Conservation (phyloP, 1,140 invertebrate species). For the Scaptomyza graminum region DNA sequence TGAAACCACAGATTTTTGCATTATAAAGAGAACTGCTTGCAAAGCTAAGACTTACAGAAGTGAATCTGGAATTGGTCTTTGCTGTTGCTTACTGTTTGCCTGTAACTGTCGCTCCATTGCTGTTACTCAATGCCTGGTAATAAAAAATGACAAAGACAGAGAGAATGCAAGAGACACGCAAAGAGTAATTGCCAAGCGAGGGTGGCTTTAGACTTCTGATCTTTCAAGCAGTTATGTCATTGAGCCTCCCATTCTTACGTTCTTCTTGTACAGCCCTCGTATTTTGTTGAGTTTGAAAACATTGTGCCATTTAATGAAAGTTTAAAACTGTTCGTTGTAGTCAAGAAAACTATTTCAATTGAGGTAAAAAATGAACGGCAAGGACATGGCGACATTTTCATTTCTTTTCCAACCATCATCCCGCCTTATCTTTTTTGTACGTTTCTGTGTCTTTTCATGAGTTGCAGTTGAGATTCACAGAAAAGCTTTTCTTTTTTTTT, state of each 20-base stretch:
- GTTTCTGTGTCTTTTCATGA: constrained; percentile 51
- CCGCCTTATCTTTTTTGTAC: constrained; percentile 25
- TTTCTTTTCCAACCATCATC: constrained; percentile 23
- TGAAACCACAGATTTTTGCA: constrained; percentile 16
- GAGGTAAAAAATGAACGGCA: constrained; percentile 80
- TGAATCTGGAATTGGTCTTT: constrained; percentile 41
- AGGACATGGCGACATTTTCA: constrained; percentile 74
- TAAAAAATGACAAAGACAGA: neutral
- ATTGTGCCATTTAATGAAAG: constrained; percentile 66
- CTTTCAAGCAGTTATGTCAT: neutral
- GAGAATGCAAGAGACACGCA: neutral
- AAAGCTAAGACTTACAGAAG: constrained; percentile 3
- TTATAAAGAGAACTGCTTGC: constrained; percentile 13
- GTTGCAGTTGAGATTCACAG: constrained; percentile 57
- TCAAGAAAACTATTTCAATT: constrained; percentile 76
- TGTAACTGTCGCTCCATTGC: constrained; percentile 29
- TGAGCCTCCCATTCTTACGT: constrained; percentile 10
- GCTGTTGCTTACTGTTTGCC: constrained; percentile 59
- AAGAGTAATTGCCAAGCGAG: constrained; percentile 1
- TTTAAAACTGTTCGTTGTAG: constrained; percentile 67
- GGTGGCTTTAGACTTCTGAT: constrained; percentile 21
- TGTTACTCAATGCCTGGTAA: neutral
- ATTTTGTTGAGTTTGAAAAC: constrained; percentile 29
- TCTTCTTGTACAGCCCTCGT: constrained; percentile 8
- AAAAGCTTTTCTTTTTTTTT: constrained; percentile 17